Percentiles rank a stretch among this genome's conserved stretches.
Conservation (phyloP, 2,888 invertebrate species). For the Lithodes maja region DNA sequence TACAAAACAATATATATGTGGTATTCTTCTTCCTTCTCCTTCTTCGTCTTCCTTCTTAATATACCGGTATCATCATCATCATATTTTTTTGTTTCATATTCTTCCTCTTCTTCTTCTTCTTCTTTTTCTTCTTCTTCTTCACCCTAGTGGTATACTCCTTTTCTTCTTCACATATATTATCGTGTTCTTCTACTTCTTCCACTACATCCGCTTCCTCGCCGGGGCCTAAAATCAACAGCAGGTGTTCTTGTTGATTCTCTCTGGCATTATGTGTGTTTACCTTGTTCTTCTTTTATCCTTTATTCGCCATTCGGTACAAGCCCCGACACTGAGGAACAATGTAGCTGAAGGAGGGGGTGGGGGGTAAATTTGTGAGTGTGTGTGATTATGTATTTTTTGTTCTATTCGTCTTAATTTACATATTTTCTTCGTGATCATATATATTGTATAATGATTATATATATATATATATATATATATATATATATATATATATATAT, state of each 20-base stretch:
- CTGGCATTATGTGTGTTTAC: background rate
- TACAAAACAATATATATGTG: too few species aligned
- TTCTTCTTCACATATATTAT: too few species aligned
- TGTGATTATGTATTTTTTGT: too few species aligned
- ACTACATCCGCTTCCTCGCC: background rate
- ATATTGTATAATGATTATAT: too few species aligned
- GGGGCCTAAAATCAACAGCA: background rate
- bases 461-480: too few species aligned
- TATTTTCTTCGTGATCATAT: too few species aligned
- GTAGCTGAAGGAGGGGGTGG: too few species aligned
- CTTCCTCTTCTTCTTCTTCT: background rate
- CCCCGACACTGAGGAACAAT: too few species aligned
- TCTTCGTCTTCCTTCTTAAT: background rate
- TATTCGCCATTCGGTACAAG: background rate
- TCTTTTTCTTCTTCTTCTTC: background rate
- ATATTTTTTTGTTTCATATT: background rate
- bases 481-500: too few species aligned
- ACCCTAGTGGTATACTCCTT: too few species aligned
- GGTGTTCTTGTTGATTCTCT: background rate
- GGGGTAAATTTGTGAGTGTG: too few species aligned
- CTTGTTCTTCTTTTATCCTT: background rate
- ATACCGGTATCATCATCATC: background rate
- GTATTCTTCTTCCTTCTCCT: background rate
- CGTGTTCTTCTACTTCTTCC: background rate
- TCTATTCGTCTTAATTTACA: too few species aligned